These are phyloP conservation scores for Gobio gobio DNA, from an alignment of 2,113 vertebrate genomes.

Conservation along the genomic window DNA sequence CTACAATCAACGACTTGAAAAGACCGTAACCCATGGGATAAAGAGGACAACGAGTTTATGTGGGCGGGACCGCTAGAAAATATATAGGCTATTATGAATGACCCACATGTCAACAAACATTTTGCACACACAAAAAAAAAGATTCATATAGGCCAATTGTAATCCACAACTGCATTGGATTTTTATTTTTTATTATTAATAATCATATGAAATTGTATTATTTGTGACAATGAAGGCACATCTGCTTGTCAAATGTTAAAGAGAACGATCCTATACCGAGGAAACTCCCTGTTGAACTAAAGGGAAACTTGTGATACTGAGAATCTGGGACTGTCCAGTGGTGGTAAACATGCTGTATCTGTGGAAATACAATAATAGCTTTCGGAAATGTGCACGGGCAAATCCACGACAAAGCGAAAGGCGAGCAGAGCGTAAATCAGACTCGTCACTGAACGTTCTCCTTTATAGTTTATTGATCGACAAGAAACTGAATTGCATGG, in stretches of 20 bases:
- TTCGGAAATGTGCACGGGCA: constrained; percentile 41
- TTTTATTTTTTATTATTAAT: neutral
- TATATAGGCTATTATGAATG: neutral
- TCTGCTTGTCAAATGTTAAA: neutral
- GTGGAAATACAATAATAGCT: constrained; percentile 22
- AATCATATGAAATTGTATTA: neutral
- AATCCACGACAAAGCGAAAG: constrained; percentile 53
- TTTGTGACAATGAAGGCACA: neutral
- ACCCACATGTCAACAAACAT: neutral
- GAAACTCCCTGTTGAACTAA: constrained; percentile 29
- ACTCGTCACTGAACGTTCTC: constrained; percentile 37
- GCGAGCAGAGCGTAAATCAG: constrained; percentile 40
- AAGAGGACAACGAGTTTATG: neutral
- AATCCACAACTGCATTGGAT: neutral
- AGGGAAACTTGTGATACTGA: constrained; percentile 4
- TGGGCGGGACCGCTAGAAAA: neutral
- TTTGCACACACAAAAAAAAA: neutral
- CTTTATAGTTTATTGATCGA: constrained; percentile 57
- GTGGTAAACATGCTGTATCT: neutral
- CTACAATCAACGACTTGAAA: neutral
- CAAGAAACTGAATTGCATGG: constrained; percentile 24
- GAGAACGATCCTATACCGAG: neutral
- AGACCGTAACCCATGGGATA: neutral
- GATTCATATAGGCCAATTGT: neutral
- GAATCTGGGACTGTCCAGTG: neutral